phyloP scores from a whole-genome alignment of 2,797 vertebrate species.

The Otus scops region DNA sequence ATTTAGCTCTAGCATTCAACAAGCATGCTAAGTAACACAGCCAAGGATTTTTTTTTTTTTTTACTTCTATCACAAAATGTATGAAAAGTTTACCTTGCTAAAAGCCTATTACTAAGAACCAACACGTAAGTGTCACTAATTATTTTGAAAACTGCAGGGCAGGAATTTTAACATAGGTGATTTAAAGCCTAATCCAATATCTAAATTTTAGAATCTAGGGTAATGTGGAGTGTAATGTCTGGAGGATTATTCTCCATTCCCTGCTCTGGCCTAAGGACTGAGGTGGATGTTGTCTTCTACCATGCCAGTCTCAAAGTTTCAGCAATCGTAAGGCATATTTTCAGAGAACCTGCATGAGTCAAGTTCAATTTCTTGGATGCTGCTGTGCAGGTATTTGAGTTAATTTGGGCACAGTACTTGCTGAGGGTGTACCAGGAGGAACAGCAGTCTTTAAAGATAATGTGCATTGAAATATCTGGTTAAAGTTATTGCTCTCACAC shows the following conservation, averaged over 20 bases:
- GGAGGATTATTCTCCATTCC: not conserved
- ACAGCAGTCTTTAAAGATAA: not conserved
- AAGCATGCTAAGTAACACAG: not conserved
- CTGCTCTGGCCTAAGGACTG: not conserved
- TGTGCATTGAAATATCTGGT: not conserved
- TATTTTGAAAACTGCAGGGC: not conserved
- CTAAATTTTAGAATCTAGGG: not conserved
- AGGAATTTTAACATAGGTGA: not conserved
- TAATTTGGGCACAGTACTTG: not conserved
- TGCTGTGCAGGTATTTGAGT: not conserved
- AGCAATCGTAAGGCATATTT: not conserved
- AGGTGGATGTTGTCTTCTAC: not conserved
- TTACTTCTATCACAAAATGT: not conserved
- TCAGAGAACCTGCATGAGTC: not conserved
- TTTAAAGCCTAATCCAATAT: not conserved
- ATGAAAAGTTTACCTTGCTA: not conserved
- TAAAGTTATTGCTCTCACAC: not conserved
- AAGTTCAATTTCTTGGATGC: not conserved
- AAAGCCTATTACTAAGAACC: not conserved
- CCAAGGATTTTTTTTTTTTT: not conserved
- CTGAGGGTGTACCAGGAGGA: not conserved
- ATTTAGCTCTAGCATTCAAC: not conserved
- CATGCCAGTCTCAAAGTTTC: not conserved
- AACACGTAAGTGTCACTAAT: not conserved
- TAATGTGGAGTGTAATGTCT: not conserved